phyloP scores from a whole-genome alignment of 2,888 invertebrate species.

The Tanytarsus gracilentus region DNA sequence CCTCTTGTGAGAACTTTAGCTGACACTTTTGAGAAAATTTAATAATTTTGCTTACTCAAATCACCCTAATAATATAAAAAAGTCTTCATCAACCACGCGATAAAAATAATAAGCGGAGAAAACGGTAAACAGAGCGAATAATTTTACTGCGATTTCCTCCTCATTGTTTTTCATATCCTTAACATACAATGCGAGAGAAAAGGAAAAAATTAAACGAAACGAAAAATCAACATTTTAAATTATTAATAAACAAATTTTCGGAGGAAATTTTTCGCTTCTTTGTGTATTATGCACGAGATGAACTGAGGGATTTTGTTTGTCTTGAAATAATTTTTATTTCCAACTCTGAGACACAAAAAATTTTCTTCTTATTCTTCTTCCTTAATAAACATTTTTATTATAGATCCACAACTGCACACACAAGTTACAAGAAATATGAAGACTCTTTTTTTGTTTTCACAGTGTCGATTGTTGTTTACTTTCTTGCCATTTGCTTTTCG shows the following conservation, averaged over 20 bases:
- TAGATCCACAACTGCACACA: too few species aligned
- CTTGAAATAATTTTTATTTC: neutral
- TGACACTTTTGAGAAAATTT: too few species aligned
- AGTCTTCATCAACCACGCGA: neutral
- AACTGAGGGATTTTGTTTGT: neutral
- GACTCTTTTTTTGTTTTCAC: slow-evolving; percentile 1
- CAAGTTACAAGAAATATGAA: too few species aligned
- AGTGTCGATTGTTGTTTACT: slow-evolving; percentile 15
- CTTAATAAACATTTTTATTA: too few species aligned
- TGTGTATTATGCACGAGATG: neutral
- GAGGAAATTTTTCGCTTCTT: neutral
- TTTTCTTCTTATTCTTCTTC: too few species aligned
- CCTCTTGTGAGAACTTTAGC: too few species aligned
- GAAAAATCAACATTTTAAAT: slow-evolving; percentile 23
- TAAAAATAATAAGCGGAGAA: neutral
- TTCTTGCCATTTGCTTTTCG: too few species aligned
- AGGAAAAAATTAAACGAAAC: slow-evolving; percentile 4
- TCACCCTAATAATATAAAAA: too few species aligned
- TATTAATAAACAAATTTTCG: slow-evolving; percentile 21
- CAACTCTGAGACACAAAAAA: too few species aligned
- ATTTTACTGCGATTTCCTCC: slow-evolving; percentile 1
- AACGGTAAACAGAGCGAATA: neutral
- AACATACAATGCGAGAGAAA: neutral
- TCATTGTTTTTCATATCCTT: too few species aligned
- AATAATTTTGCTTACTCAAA: too few species aligned